Conservation (phyloP, 2,888 invertebrate genomes). For the Drosophila algonquin region DNA sequence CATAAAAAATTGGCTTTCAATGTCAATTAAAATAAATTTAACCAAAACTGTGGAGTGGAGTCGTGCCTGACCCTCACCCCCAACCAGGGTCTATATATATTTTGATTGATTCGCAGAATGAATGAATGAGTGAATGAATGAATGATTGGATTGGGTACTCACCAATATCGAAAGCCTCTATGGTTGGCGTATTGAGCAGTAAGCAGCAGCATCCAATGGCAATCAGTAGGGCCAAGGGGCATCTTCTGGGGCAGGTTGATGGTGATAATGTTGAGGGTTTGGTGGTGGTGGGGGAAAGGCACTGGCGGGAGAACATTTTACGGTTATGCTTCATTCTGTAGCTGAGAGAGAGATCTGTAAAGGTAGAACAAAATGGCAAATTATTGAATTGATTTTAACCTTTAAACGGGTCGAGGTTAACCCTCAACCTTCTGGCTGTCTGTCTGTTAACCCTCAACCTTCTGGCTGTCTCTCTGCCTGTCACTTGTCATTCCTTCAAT, state of each 20-base stretch:
- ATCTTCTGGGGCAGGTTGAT: slow-evolving; percentile 48
- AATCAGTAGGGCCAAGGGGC: slow-evolving; percentile 72
- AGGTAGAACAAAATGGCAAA: not conserved
- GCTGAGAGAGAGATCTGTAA: slow-evolving; percentile 60
- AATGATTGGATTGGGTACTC: slow-evolving; percentile 47
- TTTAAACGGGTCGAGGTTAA: not conserved
- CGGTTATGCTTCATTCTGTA: slow-evolving; percentile 59
- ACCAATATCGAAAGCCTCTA: slow-evolving; percentile 81
- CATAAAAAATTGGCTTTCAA: slow-evolving; percentile 73
- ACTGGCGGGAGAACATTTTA: slow-evolving; percentile 81
- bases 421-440: not conserved
- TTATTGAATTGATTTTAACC: not conserved
- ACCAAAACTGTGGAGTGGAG: slow-evolving; percentile 11
- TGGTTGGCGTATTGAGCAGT: slow-evolving; percentile 72
- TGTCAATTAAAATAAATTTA: slow-evolving; percentile 74
- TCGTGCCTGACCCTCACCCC: not conserved
- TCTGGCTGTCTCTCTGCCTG: not conserved
- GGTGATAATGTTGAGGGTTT: slow-evolving; percentile 47
- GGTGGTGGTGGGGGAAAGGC: slow-evolving; percentile 75
- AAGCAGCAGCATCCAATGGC: slow-evolving; percentile 62
- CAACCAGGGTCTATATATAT: slow-evolving; percentile 13
- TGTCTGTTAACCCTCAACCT: not conserved
- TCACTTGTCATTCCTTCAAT: not conserved
- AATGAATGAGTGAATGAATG: slow-evolving; percentile 6
- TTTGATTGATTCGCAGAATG: slow-evolving; percentile 20